phyloP scores from a whole-genome alignment of 2,888 invertebrate species.

The Aspidiotus destructor region DNA sequence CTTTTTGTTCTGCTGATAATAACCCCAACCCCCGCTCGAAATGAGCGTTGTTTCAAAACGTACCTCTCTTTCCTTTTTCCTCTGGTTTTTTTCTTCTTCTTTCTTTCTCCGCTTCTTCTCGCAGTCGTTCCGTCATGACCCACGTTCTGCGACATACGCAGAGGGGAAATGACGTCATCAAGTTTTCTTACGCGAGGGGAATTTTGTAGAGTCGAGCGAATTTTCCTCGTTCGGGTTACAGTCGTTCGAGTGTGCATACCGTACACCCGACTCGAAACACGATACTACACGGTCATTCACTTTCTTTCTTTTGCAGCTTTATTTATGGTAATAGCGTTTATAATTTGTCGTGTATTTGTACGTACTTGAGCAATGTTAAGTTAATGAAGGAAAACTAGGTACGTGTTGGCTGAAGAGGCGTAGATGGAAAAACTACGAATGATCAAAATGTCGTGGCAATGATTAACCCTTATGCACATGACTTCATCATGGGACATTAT shows the following conservation, averaged over 20 bases:
- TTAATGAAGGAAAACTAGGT: too few relatives aligned
- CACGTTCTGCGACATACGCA: constrained; percentile 11
- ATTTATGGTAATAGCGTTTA: constrained; percentile 16
- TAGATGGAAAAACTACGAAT: too few relatives aligned
- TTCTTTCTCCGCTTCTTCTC: background rate
- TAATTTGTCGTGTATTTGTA: constrained; percentile 2
- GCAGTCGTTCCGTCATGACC: background rate
- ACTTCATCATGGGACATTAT: too few relatives aligned
- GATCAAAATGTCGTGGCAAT: too few relatives aligned
- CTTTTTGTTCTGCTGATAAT: constrained; percentile 30
- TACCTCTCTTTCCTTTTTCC: background rate
- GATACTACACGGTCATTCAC: too few relatives aligned
- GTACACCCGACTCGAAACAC: too few relatives aligned
- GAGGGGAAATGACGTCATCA: constrained; percentile 31
- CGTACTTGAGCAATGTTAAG: too few relatives aligned
- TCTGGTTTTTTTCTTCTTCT: constrained; percentile 1
- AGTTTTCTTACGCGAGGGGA: constrained; percentile 7
- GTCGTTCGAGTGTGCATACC: too few relatives aligned
- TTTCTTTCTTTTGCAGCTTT: constrained; percentile 13
- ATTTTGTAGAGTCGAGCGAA: constrained; percentile 1
- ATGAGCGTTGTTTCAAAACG: constrained; percentile 4
- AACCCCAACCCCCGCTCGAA: constrained; percentile 20
- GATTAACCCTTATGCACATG: too few relatives aligned
- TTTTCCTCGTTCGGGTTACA: background rate
- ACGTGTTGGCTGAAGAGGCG: too few relatives aligned